Base-by-base conservation (phyloP, 2,888 invertebrate genomes). In the Rhaphigaster nebulosa region DNA sequence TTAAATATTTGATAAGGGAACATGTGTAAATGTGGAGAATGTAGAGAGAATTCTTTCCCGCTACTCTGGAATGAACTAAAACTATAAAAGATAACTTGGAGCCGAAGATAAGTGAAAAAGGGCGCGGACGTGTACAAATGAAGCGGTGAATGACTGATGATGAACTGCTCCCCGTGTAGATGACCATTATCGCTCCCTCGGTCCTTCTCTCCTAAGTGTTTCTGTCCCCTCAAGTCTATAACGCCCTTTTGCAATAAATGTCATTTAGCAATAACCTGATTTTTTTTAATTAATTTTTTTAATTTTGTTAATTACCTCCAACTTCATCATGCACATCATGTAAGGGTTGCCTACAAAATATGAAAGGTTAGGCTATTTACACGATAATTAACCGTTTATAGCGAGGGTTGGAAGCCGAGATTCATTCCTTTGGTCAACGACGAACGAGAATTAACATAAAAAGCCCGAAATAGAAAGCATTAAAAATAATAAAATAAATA, bases 81-180 rank as follows among this genome's bases (percentile, higher is more conserved):
- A 76, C 70, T 76, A 76, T 76, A 76, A 76, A 23, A 34, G 70
- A 76, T 76, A 76, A 76, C 3, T 76, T 76, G 34, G 34, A 38
- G 70, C 20, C 8, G 34, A 76, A 76, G 70, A 76, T 76, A 76
- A 76, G 70, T 76, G 70, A 76, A 76, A 60, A 38, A 76, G 70
- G 70, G 20, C 20, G 70, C 34, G 34, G 70, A 76, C 70, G 70
- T 76, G 70, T 76, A 76, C 70, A 76, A 76, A 76, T 76, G 70
- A 76, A 76, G 34, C 38, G 70, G 70, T 34, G 70, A 76, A 76
- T 76, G 70, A 76, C 20, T 34, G 70, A 65, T 65, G 65, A 29
- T 65, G 65, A 65, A 65, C 15, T 6, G 65, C 65, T 65, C n/a
- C 15, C 29, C 29, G 65, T 65, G 65, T 65, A 29, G 65, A 76